These are phyloP conservation scores for Pseudonaja textilis DNA, from an alignment of 2,113 vertebrate genomes.

Conservation along the genomic window DNA sequence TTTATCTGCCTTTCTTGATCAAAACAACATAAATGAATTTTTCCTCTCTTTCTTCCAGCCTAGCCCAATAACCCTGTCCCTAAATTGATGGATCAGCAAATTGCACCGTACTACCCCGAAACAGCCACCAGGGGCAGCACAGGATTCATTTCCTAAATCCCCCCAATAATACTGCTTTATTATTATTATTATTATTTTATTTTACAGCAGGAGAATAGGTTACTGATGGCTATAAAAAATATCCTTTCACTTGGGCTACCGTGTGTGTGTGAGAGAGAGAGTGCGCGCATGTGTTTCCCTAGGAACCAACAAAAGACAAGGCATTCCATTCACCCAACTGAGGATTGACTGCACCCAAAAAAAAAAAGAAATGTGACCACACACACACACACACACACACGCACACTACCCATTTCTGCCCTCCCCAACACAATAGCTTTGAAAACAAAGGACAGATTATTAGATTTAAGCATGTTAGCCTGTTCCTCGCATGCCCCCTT, in stretches of 20 bases:
- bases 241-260: constrained; percentile 38
- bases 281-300: constrained; percentile 29
- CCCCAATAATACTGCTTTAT: constrained; percentile 25
- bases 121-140: neutral
- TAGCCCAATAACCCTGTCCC: neutral
- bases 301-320: constrained; percentile 72
- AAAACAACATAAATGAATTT: neutral
- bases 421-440: constrained; percentile 76
- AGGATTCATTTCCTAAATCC: constrained; percentile 10
- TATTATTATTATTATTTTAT: too few species aligned
- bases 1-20: neutral
- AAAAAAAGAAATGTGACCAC: constrained; percentile 72
- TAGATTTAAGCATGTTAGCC: constrained; percentile 73
- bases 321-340: constrained; percentile 80
- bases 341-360: constrained; percentile 74
- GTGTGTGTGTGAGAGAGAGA: neutral
- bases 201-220: constrained; percentile 43
- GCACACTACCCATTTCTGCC: constrained; percentile 51
- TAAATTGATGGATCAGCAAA: neutral
- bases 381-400: too few species aligned
- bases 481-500: constrained; percentile 62
- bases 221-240: constrained; percentile 31
- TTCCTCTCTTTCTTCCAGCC: neutral
- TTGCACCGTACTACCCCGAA: neutral
- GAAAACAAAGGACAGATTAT: constrained; percentile 95